Evolutionary conservation across 1,140 invertebrate species (phyloP).

Genomic region (Eupristina koningsbergeri): DNA sequence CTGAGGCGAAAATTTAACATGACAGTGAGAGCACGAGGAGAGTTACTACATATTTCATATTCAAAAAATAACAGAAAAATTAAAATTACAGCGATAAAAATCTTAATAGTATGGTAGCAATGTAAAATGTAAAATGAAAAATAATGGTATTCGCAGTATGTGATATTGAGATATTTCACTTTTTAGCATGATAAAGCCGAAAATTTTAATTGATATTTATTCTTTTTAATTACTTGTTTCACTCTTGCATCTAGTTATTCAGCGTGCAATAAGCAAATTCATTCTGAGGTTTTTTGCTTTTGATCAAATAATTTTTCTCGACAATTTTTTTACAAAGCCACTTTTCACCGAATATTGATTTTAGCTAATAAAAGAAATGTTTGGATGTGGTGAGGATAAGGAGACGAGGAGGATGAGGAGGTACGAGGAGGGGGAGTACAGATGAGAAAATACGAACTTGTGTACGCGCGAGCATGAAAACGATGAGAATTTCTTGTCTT

Average conservation of each 20-base stretch:
- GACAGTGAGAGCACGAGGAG: constrained; percentile 40
- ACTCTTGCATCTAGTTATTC: not conserved
- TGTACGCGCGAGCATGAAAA: not conserved
- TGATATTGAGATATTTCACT: no score
- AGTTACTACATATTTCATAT: not conserved
- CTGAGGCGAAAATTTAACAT: constrained; percentile 42
- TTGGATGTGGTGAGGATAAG: no score
- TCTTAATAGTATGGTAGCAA: not conserved
- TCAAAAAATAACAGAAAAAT: constrained; percentile 6
- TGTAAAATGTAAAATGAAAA: constrained; percentile 17
- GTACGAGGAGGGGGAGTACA: not conserved
- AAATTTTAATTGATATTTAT: not conserved
- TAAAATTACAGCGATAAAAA: constrained; percentile 40
- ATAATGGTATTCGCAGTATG: not conserved
- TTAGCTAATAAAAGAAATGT: no score
- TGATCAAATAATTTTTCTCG: not conserved
- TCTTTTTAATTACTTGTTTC: not conserved
- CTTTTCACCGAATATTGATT: no score
- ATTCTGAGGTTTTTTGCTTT: no score
- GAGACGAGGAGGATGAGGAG: not conserved
- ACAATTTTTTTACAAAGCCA: not conserved
- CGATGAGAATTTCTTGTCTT: constrained; percentile 40
- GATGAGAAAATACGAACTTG: not conserved
- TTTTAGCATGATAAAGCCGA: not conserved
- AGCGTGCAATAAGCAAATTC: not conserved